These are phyloP conservation scores for Oenanthe oenanthe DNA, from an alignment of 2,113 vertebrate genomes.

Conservation along the genomic window DNA sequence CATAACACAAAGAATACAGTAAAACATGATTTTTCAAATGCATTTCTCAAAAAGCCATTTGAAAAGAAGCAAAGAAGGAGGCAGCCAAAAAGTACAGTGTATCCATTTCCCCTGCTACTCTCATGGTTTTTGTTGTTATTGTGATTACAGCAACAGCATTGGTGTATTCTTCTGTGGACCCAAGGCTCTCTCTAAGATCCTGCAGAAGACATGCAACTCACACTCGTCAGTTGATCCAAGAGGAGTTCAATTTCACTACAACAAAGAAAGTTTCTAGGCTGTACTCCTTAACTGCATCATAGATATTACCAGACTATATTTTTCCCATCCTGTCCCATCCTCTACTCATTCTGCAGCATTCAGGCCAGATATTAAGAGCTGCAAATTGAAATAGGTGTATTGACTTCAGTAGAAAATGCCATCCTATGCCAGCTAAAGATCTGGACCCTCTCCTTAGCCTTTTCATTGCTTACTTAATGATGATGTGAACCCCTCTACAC, in stretches of 20 bases:
- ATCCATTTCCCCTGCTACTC: background rate
- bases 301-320: background rate
- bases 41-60: background rate
- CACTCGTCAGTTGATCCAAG: conserved; percentile 80
- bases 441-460: background rate
- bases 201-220: conserved; percentile 74
- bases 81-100: background rate
- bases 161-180: conserved; percentile 80
- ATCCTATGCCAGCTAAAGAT: background rate
- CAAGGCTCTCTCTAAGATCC: conserved; percentile 75
- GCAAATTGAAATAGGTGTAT: background rate
- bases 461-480: background rate
- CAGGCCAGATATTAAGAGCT: background rate
- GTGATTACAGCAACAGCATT: conserved; percentile 66
- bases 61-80: background rate
- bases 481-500: background rate
- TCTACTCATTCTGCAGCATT: background rate
- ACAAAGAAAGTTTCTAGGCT: conserved; percentile 78
- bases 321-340: background rate
- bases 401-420: background rate
- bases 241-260: conserved; percentile 84
- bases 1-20: background rate
- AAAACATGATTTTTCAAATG: background rate
- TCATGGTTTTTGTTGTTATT: background rate
- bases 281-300: background rate